Percentiles rank a stretch among this genome's conserved stretches.
Conservation (phyloP, 2,113 vertebrate species). For the Gnathochromis pfefferi region DNA sequence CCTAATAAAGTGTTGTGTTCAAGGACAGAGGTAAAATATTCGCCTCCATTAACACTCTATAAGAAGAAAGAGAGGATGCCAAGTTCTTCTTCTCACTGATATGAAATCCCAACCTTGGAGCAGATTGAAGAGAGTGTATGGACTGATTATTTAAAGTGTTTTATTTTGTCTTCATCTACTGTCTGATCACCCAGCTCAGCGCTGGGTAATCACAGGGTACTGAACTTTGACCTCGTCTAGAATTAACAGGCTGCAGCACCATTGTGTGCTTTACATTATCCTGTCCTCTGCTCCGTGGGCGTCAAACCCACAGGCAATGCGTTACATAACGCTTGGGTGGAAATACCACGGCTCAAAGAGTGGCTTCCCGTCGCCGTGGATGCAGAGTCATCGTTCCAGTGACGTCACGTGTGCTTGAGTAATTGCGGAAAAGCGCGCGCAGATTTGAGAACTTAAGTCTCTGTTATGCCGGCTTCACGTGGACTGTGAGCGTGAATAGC, state of each 20-base stretch:
- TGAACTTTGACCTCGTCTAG: not conserved
- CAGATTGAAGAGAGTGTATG: not conserved
- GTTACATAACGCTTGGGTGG: slow-evolving; percentile 18
- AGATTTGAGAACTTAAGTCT: slow-evolving; percentile 6
- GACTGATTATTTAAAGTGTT: not conserved
- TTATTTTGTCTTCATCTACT: not conserved
- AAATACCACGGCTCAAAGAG: not conserved
- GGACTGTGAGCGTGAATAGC: slow-evolving; percentile 17
- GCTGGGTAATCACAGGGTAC: not conserved
- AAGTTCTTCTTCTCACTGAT: not conserved
- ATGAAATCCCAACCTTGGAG: not conserved
- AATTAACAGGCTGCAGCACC: not conserved
- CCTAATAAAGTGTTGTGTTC: not conserved
- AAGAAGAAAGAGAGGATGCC: not conserved
- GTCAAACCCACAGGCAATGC: not conserved
- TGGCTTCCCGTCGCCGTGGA: slow-evolving; percentile 26
- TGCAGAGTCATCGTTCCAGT: not conserved
- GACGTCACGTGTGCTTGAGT: not conserved
- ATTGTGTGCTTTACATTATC: not conserved
- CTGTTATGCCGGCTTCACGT: slow-evolving; percentile 28
- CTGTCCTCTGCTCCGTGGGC: not conserved
- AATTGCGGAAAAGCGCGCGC: slow-evolving; percentile 45
- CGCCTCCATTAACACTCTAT: not conserved
- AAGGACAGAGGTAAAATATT: not conserved
- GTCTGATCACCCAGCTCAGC: not conserved